These are phyloP conservation scores for Musca domestica DNA, from an alignment of 1,140 invertebrate species.

Conservation along the genomic window DNA sequence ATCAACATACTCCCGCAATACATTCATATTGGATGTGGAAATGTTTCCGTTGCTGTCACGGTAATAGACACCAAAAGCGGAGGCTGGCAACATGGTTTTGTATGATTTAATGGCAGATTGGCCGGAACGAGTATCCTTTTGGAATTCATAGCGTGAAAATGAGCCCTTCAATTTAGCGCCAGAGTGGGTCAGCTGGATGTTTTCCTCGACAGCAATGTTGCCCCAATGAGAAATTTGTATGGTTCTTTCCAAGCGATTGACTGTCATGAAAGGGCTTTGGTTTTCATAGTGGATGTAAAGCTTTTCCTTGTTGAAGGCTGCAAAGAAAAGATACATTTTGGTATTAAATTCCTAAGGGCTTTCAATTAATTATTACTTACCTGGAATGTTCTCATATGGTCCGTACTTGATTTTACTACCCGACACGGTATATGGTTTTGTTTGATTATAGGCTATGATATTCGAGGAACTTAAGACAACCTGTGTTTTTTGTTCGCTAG, in stretches of 20 bases:
- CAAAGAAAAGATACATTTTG: conserved; percentile 10
- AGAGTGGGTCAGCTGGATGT: conserved; percentile 85
- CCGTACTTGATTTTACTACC: conserved; percentile 84
- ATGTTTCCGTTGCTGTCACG: conserved; percentile 99
- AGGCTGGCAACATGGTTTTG: conserved; percentile 87
- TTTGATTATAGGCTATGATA: conserved; percentile 82
- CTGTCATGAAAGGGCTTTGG: conserved; percentile 91
- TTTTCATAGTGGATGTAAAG: conserved; percentile 93
- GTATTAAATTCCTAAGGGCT: neutral
- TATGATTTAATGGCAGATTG: conserved; percentile 88
- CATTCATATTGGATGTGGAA: conserved; percentile 90
- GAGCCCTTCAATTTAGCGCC: conserved; percentile 91
- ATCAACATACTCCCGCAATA: conserved; percentile 89
- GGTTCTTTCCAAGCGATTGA: conserved; percentile 77
- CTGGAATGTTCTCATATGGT: conserved; percentile 74
- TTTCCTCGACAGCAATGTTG: conserved; percentile 96
- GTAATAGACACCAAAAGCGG: conserved; percentile 85
- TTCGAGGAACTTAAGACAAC: conserved; percentile 74
- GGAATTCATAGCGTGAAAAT: conserved; percentile 96
- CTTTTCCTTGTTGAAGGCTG: conserved; percentile 60
- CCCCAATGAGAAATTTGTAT: conserved; percentile 99
- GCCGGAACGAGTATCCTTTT: conserved; percentile 81
- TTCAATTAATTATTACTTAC: conserved; percentile 29
- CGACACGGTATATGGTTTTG: conserved; percentile 77
- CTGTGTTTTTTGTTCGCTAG: conserved; percentile 76